Conservation (phyloP, 2,888 invertebrate species). For the Heliothis peltigera region DNA sequence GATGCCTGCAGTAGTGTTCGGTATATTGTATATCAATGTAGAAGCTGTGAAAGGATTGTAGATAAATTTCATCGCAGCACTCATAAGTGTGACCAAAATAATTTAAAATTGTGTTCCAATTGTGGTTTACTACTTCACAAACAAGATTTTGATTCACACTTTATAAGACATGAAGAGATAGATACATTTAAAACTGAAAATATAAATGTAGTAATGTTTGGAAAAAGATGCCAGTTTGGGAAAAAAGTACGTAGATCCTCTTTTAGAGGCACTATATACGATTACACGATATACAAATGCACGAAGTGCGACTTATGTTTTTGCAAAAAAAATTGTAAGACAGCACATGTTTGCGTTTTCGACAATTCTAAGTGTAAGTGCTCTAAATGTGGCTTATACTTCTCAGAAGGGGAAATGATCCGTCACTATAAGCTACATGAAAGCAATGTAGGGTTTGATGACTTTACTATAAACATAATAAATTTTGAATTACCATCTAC, state of each 20-base stretch:
- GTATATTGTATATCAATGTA: slow-evolving; percentile 77
- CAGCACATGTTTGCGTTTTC: slow-evolving; percentile 70
- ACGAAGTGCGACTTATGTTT: slow-evolving; percentile 72
- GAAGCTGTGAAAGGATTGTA: slow-evolving; percentile 73
- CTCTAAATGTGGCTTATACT: slow-evolving; percentile 71
- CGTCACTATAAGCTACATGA: slow-evolving; percentile 73
- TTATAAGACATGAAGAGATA: slow-evolving; percentile 71
- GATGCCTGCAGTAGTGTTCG: slow-evolving; percentile 53
- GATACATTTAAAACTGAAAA: slow-evolving; percentile 67
- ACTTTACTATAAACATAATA: slow-evolving; percentile 71
- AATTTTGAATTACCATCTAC: slow-evolving; percentile 51
- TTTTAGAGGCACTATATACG: slow-evolving; percentile 72
- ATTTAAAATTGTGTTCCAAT: slow-evolving; percentile 69
- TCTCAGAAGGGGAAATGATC: slow-evolving; percentile 68
- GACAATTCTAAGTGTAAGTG: slow-evolving; percentile 69
- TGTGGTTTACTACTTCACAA: slow-evolving; percentile 72
- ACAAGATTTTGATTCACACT: slow-evolving; percentile 69
- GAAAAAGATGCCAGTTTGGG: slow-evolving; percentile 49
- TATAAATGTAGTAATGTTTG: slow-evolving; percentile 77
- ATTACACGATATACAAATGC: slow-evolving; percentile 78
- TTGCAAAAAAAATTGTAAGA: slow-evolving; percentile 54
- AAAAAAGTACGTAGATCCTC: slow-evolving; percentile 44
- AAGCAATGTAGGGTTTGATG: slow-evolving; percentile 69
- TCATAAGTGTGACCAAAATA: slow-evolving; percentile 69
- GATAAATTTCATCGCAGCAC: slow-evolving; percentile 63